Evolutionary conservation across 2,113 vertebrate species (phyloP).

Genomic region (Leptosomus discolor): DNA sequence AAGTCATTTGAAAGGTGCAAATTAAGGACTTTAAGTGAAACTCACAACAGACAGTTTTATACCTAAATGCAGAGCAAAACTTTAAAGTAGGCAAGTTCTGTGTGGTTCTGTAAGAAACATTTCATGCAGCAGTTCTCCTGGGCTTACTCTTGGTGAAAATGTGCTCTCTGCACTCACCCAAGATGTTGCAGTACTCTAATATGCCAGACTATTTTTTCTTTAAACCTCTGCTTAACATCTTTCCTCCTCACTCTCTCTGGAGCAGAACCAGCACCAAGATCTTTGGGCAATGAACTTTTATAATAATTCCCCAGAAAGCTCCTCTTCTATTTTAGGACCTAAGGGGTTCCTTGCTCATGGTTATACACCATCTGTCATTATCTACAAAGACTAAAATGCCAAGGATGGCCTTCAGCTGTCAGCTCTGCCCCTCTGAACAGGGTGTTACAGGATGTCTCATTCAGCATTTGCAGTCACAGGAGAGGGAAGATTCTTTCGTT

Average conservation of each 20-base stretch:
- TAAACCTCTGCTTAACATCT: neutral
- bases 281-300: neutral
- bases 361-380: neutral
- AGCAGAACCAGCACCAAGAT: neutral
- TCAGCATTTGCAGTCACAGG: constrained; percentile 38
- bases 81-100: neutral
- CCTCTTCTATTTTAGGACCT: neutral
- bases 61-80: neutral
- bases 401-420: neutral
- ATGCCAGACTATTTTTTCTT: neutral
- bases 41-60: neutral
- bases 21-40: neutral
- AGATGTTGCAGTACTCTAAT: neutral
- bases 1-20: neutral
- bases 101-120: neutral
- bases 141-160: neutral
- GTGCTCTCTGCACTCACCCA: neutral
- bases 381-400: constrained; percentile 4
- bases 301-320: neutral
- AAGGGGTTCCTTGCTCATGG: neutral
- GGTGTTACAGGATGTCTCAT: constrained; percentile 47
- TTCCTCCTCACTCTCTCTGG: neutral
- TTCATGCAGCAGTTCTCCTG: neutral
- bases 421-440: neutral
- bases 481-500: neutral